Base-by-base conservation (phyloP, 53 echinoderm and acorn worm species). In the Paracentrotus lividus region DNA sequence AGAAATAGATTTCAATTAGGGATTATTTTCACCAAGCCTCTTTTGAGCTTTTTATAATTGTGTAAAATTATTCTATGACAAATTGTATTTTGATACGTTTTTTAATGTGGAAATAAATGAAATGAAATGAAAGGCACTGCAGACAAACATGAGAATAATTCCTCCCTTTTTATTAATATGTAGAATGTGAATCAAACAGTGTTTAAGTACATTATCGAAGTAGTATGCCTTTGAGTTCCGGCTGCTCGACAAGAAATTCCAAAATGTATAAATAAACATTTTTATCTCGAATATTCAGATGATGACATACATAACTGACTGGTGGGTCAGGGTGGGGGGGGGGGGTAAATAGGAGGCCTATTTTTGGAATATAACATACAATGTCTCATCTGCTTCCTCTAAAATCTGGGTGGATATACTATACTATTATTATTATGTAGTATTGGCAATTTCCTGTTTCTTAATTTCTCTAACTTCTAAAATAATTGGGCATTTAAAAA, bases 361-460 rank as follows among this genome's bases (percentile, higher is more conserved):
- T 81, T 81, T 81, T 81, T 81, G 27, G 49, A 81, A 13, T 81
- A 26, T 9, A 81, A 81, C 81, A 81, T 81, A 26, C 47, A 9
- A 47, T 81, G 81, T 81, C 81, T 81, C 81, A 81, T 81, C 81
- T 45, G 47, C 27, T 81, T 81, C 81, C 81, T 81, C 81, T 33
- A 40, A 44, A 72, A 72, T 4, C 40, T 40, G 40, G 72, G 72
- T 72, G 72, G 72, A 4, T 72, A 72, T 59, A 59, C 59, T n/a
- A 59, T 24, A 77, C 43, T 42, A 77, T 24, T 45, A 47, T 47
- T 47, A 81, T n/a, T 45, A 21, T 45, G 12, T 20, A 81, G 0
- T 8, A 81, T 27, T 45, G 81, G 47, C 81, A 81, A 81, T 27
- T 81, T 81, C 81, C 81, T 81, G 81, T 81, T 81, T 14, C 81